Conservation (phyloP, 2,113 vertebrate species). For the Lophotis ruficrista region DNA sequence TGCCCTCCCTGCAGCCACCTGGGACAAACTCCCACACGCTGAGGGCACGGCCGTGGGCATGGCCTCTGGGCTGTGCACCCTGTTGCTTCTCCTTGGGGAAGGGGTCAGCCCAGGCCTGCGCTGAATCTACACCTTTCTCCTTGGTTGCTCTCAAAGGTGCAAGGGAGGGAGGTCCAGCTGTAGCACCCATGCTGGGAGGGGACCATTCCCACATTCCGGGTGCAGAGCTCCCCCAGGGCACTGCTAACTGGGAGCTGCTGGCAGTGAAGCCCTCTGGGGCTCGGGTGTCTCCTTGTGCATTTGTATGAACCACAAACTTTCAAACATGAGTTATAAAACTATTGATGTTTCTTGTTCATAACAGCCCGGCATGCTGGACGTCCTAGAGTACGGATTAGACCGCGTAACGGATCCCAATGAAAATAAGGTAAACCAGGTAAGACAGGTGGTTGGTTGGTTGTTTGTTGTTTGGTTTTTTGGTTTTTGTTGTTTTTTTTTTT, state of each 20-base stretch:
- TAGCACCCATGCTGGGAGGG: fast-evolving
- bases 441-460: background rate
- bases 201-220: background rate
- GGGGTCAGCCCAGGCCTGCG: background rate
- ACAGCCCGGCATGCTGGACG: constrained; percentile 87
- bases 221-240: background rate
- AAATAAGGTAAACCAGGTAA: constrained; percentile 91
- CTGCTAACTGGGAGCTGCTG: background rate
- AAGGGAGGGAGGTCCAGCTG: background rate
- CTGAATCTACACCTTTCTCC: background rate
- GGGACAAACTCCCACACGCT: fast-evolving
- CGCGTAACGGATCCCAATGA: constrained; percentile 85
- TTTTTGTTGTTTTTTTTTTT: background rate
- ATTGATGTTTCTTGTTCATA: background rate
- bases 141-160: background rate
- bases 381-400: constrained; percentile 89
- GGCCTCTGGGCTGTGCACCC: background rate
- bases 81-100: background rate
- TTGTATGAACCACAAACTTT: background rate
- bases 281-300: background rate
- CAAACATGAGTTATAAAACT: background rate
- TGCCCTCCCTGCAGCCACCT: background rate
- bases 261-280: background rate
- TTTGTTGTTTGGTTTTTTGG: no score
- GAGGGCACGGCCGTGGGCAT: fast-evolving